A percentile compares a stretch with the other conserved stretches of the same genome.
Conservation (phyloP, 2,797 vertebrate genomes). For the Amazona finschi region DNA sequence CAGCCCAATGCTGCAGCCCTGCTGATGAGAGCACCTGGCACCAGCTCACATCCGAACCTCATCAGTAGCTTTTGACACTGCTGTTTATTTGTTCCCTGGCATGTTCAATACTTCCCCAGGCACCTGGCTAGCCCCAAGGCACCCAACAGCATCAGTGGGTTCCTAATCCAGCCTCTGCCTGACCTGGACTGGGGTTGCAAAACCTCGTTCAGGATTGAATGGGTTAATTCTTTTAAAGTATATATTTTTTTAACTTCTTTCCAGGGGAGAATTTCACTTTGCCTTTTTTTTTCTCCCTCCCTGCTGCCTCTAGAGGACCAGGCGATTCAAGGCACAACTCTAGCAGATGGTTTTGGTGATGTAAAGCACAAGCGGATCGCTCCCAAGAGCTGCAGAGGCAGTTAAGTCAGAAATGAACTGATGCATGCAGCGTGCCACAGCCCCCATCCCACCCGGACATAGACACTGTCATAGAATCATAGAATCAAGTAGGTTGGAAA, state of each 20-base stretch:
- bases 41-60: neutral
- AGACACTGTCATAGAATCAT: neutral
- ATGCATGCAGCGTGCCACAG: neutral
- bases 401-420: conserved; percentile 27
- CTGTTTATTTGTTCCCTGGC: neutral
- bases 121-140: neutral
- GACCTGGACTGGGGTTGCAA: too few species aligned
- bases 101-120: neutral
- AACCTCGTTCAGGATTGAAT: neutral
- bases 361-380: neutral
- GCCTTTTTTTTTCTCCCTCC: neutral
- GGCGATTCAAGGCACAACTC: conserved; percentile 33
- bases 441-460: neutral
- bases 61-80: neutral
- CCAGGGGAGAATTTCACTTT: neutral
- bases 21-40: neutral
- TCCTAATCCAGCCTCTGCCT: neutral
- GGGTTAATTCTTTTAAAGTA: neutral
- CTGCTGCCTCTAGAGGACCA: conserved; percentile 52
- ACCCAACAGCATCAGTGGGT: fast-evolving
- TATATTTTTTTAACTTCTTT: neutral
- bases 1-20: neutral
- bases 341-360: conserved; percentile 62
- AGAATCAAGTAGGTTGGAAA: neutral
- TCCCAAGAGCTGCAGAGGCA: conserved; percentile 37